A percentile compares a stretch with the other conserved stretches of the same genome.
These are phyloP conservation scores for Peromyscus melanophrys DNA, from an alignment of 2,797 vertebrate genomes.

Conservation along the genomic window DNA sequence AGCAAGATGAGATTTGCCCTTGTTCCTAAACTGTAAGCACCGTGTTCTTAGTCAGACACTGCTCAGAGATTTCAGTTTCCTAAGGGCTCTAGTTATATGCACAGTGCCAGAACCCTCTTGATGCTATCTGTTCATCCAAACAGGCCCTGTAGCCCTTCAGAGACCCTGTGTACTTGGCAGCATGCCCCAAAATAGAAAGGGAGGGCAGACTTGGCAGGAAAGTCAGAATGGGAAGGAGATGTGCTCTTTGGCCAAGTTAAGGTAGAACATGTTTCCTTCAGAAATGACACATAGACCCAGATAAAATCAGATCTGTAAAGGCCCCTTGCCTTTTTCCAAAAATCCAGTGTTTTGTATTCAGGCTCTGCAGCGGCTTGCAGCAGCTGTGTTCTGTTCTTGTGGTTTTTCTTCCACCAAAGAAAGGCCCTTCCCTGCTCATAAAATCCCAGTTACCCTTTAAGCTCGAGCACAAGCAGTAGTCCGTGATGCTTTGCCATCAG, in stretches of 20 bases:
- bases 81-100: neutral
- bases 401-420: neutral
- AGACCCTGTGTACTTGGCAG: neutral
- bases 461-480: neutral
- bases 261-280: neutral
- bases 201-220: neutral
- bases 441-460: neutral
- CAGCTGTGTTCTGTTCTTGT: neutral
- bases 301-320: neutral
- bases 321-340: neutral
- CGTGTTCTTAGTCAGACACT: neutral
- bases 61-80: neutral
- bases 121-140: neutral
- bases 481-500: neutral
- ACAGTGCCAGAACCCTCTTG: neutral
- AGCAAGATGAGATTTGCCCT: conserved; percentile 99
- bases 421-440: neutral
- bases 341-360: neutral
- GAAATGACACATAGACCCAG: neutral
- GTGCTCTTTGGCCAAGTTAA: conserved; percentile 10
- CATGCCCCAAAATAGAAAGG: neutral
- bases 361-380: neutral
- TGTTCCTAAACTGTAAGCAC: conserved; percentile 97
- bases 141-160: neutral
- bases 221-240: neutral